phyloP scores from a whole-genome alignment of 1,140 invertebrate species.

The Drosophila melanogaster region Release_6_plus_ISO1_MT NT_033779.5:3404001-3404500 shows the following conservation, averaged over 20 bases:
- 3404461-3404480: slow-evolving; percentile 30
- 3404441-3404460: slow-evolving; percentile 2
- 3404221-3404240: slow-evolving; percentile 62
- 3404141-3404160: slow-evolving; percentile 21
- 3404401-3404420: slow-evolving; percentile 67
- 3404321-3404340: slow-evolving; percentile 64
- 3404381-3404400: neutral
- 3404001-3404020: slow-evolving; percentile 27
- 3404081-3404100: neutral
- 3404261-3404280: slow-evolving; percentile 5
- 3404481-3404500: slow-evolving; percentile 45
- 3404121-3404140: slow-evolving; percentile 46
- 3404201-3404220: slow-evolving; percentile 23
- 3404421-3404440: slow-evolving; percentile 34
- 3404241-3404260: slow-evolving; percentile 53
- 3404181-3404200: slow-evolving; percentile 61
- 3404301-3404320: slow-evolving; percentile 55
- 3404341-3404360: slow-evolving; percentile 61
- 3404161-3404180: slow-evolving; percentile 61
- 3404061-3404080: neutral
- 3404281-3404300: slow-evolving; percentile 21
- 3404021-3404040: slow-evolving; percentile 53
- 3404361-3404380: slow-evolving; percentile 34
- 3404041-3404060: slow-evolving; percentile 48
- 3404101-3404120: slow-evolving; percentile 19